Conservation (phyloP, 1,140 invertebrate species). For the Brachionus rotundiformis region DNA sequence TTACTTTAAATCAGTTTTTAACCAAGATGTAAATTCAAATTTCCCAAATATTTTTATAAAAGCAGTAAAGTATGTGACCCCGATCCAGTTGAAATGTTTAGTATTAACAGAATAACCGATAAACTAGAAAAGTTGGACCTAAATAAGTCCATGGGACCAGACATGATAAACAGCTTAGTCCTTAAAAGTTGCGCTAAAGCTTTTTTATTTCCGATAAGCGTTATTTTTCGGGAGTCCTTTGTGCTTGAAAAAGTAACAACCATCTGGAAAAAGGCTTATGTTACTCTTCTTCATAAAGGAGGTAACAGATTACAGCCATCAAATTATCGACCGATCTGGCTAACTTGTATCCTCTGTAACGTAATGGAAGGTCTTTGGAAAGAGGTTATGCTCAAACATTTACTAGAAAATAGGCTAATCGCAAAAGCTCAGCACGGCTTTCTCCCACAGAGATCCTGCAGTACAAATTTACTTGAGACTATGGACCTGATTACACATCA, state of each 20-base stretch:
- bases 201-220: background rate
- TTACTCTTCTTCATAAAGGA: background rate
- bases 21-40: background rate
- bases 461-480: background rate
- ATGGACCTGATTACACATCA: background rate
- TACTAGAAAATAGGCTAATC: background rate
- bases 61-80: background rate
- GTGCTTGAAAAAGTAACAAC: background rate
- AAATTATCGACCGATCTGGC: background rate
- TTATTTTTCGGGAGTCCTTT: background rate
- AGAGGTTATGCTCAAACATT: background rate
- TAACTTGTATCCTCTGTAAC: background rate
- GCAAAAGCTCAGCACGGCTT: background rate
- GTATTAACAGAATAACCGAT: background rate
- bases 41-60: background rate
- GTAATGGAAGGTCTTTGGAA: background rate
- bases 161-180: background rate
- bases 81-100: background rate
- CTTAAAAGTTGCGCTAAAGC: background rate
- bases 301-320: background rate
- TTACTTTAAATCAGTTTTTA: background rate
- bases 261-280: background rate
- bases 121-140: background rate
- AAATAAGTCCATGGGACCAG: background rate
- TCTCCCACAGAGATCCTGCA: background rate